Conservation (phyloP, 2,113 vertebrate species). For the Brachypteracias leptosomus region DNA sequence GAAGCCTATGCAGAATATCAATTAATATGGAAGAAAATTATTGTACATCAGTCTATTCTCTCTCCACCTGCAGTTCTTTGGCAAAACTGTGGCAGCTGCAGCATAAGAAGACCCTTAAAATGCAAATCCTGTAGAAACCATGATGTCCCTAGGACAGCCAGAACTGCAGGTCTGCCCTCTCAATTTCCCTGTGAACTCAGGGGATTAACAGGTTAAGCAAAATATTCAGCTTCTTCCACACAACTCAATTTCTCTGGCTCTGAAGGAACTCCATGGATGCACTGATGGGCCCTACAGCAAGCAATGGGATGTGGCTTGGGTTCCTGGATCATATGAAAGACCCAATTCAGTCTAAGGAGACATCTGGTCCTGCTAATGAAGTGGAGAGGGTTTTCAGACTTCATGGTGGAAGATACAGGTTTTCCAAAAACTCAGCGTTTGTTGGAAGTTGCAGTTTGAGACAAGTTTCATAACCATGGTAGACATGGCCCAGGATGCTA, state of each 20-base stretch:
- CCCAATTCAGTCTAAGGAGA: neutral
- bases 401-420: neutral
- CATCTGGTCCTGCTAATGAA: neutral
- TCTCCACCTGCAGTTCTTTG: neutral
- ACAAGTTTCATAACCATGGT: neutral
- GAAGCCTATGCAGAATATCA: neutral
- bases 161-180: neutral
- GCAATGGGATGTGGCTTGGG: rapidly evolving
- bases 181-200: neutral
- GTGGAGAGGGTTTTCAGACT: neutral
- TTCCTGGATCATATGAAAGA: neutral
- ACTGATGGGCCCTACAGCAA: neutral
- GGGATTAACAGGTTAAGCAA: neutral
- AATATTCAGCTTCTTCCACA: neutral
- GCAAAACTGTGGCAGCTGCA: neutral
- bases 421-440: neutral
- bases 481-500: neutral
- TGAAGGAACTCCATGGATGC: neutral
- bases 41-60: neutral
- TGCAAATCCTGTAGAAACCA: neutral
- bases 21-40: neutral
- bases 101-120: neutral
- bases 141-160: neutral
- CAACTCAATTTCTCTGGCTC: neutral
- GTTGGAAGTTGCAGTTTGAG: neutral